Evolutionary conservation across 2,888 invertebrate species (phyloP).

Genomic region (Epinotia bilunana): DNA sequence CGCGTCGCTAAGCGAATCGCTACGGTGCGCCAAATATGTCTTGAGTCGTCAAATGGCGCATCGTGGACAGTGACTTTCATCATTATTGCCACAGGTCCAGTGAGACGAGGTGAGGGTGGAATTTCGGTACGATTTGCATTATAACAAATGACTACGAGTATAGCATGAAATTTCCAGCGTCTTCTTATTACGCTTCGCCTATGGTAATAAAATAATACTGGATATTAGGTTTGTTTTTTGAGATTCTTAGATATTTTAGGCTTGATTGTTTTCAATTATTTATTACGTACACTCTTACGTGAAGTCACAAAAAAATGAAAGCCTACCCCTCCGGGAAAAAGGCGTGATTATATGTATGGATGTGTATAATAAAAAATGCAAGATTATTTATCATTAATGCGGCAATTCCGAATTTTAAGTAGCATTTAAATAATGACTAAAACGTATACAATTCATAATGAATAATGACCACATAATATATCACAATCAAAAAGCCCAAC

Average conservation of each 20-base stretch:
- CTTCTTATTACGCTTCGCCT: too few species aligned
- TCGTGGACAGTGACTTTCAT: too few species aligned
- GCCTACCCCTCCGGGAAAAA: too few species aligned
- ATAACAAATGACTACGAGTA: not conserved
- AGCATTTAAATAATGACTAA: not conserved
- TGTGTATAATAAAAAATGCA: not conserved
- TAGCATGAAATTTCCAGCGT: too few species aligned
- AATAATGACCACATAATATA: slow-evolving; percentile 29
- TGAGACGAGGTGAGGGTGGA: not conserved
- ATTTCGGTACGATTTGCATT: not conserved
- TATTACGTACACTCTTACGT: too few species aligned
- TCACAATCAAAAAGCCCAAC: slow-evolving; percentile 45
- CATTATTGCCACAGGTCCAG: not conserved
- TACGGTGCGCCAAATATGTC: not conserved
- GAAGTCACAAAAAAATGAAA: too few species aligned
- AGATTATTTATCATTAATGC: not conserved
- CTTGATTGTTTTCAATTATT: not conserved
- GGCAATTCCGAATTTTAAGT: not conserved
- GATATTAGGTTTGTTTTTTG: too few species aligned
- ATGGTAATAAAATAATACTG: too few species aligned
- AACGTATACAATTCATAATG: slow-evolving; percentile 4
- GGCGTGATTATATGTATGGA: too few species aligned
- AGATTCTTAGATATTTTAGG: not conserved
- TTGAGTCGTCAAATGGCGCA: too few species aligned
- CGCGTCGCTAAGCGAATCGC: not conserved